Conservation (phyloP, 53 echinoderm and acorn worm species). For the Paelopatides confundens region DNA sequence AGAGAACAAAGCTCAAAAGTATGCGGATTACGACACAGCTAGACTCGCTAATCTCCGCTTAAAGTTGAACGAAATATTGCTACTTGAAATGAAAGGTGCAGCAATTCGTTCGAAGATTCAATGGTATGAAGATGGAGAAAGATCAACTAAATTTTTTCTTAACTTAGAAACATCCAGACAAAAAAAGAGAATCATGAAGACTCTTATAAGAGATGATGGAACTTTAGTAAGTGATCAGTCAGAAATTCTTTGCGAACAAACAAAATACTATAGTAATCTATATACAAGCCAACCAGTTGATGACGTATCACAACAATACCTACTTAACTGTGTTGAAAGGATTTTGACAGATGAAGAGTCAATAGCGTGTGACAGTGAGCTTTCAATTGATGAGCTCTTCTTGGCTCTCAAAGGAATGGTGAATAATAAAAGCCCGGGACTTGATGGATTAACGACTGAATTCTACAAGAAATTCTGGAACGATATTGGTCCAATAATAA, state of each 20-base stretch:
- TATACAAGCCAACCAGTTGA: too few relatives aligned
- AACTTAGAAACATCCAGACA: background rate
- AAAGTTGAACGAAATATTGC: too few relatives aligned
- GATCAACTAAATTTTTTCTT: background rate
- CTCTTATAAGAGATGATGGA: background rate
- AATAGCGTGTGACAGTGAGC: background rate
- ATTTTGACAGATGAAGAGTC: too few relatives aligned
- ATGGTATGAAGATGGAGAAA: conserved; percentile 14
- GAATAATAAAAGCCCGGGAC: conserved; percentile 61
- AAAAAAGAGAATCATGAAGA: background rate
- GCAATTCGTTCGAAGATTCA: background rate
- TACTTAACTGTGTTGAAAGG: too few relatives aligned
- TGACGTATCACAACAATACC: too few relatives aligned
- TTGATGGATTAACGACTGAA: conserved; percentile 63
- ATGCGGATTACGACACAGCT: background rate
- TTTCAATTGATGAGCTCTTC: conserved; percentile 19
- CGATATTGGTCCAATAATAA: conserved; percentile 19
- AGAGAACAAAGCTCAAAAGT: background rate
- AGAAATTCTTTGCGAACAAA: background rate
- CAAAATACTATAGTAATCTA: background rate
- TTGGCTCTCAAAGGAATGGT: conserved; percentile 36
- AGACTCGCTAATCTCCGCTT: background rate
- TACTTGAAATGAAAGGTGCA: background rate
- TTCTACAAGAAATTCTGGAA: conserved; percentile 57
- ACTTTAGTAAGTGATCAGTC: background rate